Conservation (phyloP, 2,113 vertebrate species). For the Australoheros scitulus region DNA sequence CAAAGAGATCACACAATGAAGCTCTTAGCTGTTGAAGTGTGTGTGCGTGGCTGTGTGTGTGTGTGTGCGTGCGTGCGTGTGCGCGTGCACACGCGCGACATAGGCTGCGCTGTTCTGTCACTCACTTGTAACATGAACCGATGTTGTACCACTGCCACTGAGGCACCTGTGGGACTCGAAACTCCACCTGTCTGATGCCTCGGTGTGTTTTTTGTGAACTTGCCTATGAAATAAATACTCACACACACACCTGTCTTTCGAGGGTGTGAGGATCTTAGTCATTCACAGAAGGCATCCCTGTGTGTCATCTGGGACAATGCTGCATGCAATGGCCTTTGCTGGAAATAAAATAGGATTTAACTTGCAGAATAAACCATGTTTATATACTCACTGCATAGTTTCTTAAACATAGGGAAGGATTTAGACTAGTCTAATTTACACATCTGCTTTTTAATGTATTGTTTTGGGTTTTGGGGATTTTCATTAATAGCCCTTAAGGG, state of each 20-base stretch:
- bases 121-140: slow-evolving; percentile 65
- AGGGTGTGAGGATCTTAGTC: slow-evolving; percentile 42
- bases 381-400: not conserved
- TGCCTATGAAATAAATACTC: slow-evolving; percentile 69
- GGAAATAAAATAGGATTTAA: slow-evolving; percentile 4
- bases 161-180: slow-evolving; percentile 47
- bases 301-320: slow-evolving; percentile 60
- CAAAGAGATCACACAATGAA: slow-evolving; percentile 25
- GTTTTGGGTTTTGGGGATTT: slow-evolving; percentile 23
- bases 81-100: not conserved
- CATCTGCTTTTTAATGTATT: slow-evolving; percentile 37
- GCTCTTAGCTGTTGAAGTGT: not conserved
- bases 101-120: slow-evolving; percentile 49
- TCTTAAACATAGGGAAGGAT: slow-evolving; percentile 3
- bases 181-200: slow-evolving; percentile 58
- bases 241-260: slow-evolving; percentile 38
- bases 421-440: slow-evolving; percentile 42
- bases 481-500: slow-evolving; percentile 61
- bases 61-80: slow-evolving; percentile 1
- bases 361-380: not conserved
- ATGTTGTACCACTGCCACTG: slow-evolving; percentile 57
- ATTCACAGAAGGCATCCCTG: slow-evolving; percentile 38
- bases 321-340: slow-evolving; percentile 35
- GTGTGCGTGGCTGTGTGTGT: slow-evolving; percentile 2
- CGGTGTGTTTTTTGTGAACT: slow-evolving; percentile 32